Evolutionary conservation across 1,140 invertebrate species (phyloP), one percentile per base, ranked within the genome.

Genomic region (Centruroides vittatus): DNA sequence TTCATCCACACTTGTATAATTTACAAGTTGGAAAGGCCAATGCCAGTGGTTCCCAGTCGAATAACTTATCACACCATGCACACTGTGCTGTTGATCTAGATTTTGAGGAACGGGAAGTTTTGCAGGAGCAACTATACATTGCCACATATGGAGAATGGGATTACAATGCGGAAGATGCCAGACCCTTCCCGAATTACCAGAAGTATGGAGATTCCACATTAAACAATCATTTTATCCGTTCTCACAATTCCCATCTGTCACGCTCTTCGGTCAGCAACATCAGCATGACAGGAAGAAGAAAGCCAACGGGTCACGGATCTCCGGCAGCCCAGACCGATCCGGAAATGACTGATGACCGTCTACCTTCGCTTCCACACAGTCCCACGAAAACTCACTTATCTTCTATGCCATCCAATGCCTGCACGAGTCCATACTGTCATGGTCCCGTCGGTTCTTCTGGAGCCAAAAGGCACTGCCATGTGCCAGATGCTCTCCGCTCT

Each of bases 1-100:
- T 73, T 13, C 72, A 71, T 54, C 71, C 70, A 35, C 72, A 73
- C 47, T 65, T 73, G 10, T 73, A 73, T 59, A 68, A 73, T 56
- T 67, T 73, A 11, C 72, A 73, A 52, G 49, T n/a, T 3, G 50
- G 50, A 11, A 51, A 51, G 23, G 12, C 50, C 12, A 13, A n/a
- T 34, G 12, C 50, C 12, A 34, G 6, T 51, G 10, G 50, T 51
- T n/a, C 23, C 6, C 50, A 51, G 12, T 13, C 10, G 2, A 51
- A n/a, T 13, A 51, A 11, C 12, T 51, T 34, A n/a, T 13, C 50
- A 10, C 50, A 51, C 5, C 50, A 51, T 51, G 12, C 12, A 11
- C 4, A n/a, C 12, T 51, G 50, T 5, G 8, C 47, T 35, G 59
- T 73, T 47, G 70, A 72, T 60, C 69, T 72, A 65, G 69, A 69